Conservation (phyloP, 1,140 invertebrate genomes). For the Listronotus oregonensis region DNA sequence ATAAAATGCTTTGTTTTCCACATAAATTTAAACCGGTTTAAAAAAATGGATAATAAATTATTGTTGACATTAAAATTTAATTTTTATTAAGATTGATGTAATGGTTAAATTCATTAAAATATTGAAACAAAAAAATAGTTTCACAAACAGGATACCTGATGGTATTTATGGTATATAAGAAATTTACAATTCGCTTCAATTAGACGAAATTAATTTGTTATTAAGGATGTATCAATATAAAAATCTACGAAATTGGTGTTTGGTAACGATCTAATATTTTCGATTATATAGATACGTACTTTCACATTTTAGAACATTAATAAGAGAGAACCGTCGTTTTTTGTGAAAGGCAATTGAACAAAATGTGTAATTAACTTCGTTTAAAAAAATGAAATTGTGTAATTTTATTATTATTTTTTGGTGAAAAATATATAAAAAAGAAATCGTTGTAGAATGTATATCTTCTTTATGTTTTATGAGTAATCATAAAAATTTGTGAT, state of each 20-base stretch:
- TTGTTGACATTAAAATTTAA: too few species aligned
- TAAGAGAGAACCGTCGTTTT: slow-evolving; percentile 15
- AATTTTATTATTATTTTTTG: background rate
- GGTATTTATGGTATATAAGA: slow-evolving; percentile 8
- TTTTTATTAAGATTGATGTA: too few species aligned
- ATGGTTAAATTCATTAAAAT: slow-evolving; percentile 3
- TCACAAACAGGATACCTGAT: slow-evolving; percentile 11
- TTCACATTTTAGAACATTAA: slow-evolving; percentile 19
- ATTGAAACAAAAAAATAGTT: slow-evolving; percentile 10
- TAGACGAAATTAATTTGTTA: slow-evolving; percentile 17
- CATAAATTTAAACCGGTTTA: too few species aligned
- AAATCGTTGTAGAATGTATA: too few species aligned
- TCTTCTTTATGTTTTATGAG: too few species aligned
- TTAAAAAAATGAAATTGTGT: background rate
- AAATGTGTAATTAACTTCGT: slow-evolving; percentile 6
- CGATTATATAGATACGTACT: slow-evolving; percentile 11
- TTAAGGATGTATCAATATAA: slow-evolving; percentile 22
- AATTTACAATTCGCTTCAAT: slow-evolving; percentile 13
- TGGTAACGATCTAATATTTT: slow-evolving; percentile 6
- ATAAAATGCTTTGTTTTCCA: too few species aligned
- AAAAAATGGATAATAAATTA: too few species aligned
- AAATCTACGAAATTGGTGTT: slow-evolving; percentile 12
- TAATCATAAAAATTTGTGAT: too few species aligned
- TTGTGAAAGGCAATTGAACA: slow-evolving; percentile 9
- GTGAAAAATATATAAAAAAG: too few species aligned